Evolutionary conservation across 1,140 invertebrate species (phyloP), one percentile per base, ranked within the genome.

Genomic region (Drosophila bipectinata): DNA sequence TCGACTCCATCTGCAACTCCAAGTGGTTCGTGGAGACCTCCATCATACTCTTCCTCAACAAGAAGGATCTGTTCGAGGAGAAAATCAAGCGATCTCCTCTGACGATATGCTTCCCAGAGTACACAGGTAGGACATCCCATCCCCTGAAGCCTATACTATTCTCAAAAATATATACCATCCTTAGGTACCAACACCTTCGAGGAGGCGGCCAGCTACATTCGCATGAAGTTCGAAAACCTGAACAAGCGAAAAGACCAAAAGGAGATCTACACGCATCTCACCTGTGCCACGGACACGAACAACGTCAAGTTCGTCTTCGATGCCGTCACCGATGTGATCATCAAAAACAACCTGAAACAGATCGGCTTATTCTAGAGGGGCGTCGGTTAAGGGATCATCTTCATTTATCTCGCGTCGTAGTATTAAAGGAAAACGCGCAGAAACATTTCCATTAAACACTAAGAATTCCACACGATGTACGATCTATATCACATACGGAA

Each of bases 21-120:
- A 99, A 99, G 93, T 99, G 98, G 98, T 99, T 99, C 92, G 96
- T 97, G 54, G 97, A 99, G 82, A 99, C 98, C 12, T 98, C 98
- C n/a, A 99, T 99, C 72, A 99, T 99, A 90, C 93, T 99, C 49
- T 99, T 99, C 92, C 93, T 99, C 24, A 99, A 99, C 92, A 99
- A 99, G 90, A 98, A 98, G 92, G 98, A 99, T 94, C 93, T 99
- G 55, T 99, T 99, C 92, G 97, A 98, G 90, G 97, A 98, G 77
- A 98, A 98, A 93, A 98, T 98, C 77, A 94, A 93, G 59, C 96
- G 96, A 92, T 98, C 97, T 79, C 97, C 97, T n/a, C 92, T 99
- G 37, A 98, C 96, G 62, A 97, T 98, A 92, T 98, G 98, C 93
- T 99, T 99, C 92, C 96, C 97, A 10, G 98, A 99, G 92, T 99